Evolutionary conservation across 2,888 invertebrate species (phyloP), one percentile per base, ranked within the genome.

Genomic region (Orchesellides sinensis): DNA sequence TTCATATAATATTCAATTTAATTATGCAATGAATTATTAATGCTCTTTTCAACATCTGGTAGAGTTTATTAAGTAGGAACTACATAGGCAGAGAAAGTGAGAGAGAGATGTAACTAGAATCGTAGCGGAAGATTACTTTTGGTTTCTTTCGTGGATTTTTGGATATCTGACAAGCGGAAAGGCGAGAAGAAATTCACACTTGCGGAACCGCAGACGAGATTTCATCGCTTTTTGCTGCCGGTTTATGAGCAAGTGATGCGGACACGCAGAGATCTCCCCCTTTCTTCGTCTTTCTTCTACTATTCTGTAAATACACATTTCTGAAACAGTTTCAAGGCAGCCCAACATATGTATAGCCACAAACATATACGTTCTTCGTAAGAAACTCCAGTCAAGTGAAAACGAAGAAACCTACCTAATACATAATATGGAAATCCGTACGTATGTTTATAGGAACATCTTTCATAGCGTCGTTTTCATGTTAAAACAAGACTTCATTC

Each of bases 171-270:
- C 83, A 84, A 75, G 86, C 86, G 86, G 86, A 86, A 84, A 84
- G 84, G 85, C 84, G 85, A 85, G 84, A 85, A 84, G 78, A 79
- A 83, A 84, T 77, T 77, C 86, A 86, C 86, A 86, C 79, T 86
- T 86, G 86, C 86, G 86, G 86, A 86, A 86, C 86, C 78, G 49
- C 63, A 77, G 68, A 77, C 52, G 68, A 47, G 77, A 61, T 77
- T 75, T 77, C 70, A 80, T 80, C 80, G 54, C 69, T 40, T 61
- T 56, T 54, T 77, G 45, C 49, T 77, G 68, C 69, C 59, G 77
- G 68, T 77, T 77, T 77, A 77, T 77, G 77, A 69, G 68, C 68
- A 66, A 56, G 66, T 65, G 65, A 47, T 77, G 69, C 59, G 68
- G 56, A 47, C 66, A 75, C 75, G 40, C n/a, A n/a, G n/a, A n/a